A percentile compares a stretch with the other conserved stretches of the same genome.
Evolutionary conservation across 2,797 vertebrate genomes (phyloP).

Genomic region (Myotis planiceps): DNA sequence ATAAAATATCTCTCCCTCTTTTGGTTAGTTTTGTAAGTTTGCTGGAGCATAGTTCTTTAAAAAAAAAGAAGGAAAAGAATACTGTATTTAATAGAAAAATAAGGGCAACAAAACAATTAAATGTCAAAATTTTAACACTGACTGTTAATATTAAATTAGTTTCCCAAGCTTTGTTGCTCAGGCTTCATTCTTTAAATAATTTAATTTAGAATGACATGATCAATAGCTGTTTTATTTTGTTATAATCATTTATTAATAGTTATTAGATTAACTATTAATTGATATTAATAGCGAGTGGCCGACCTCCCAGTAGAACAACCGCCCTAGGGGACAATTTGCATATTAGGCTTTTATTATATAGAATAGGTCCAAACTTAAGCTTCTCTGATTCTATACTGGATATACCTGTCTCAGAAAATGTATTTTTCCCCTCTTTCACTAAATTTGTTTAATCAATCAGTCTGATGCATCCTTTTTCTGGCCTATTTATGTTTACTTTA

Average conservation of each 20-base stretch:
- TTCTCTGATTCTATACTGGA: not conserved
- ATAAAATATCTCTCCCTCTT: not conserved
- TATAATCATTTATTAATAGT: not conserved
- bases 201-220: constrained; percentile 17
- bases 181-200: constrained; percentile 36
- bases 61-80: not conserved
- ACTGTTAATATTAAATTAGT: not conserved
- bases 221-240: not conserved
- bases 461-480: not conserved
- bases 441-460: not conserved
- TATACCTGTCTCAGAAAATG: not conserved
- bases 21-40: not conserved
- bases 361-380: not conserved
- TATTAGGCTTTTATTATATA: too few species aligned
- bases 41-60: not conserved
- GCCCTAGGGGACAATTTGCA: too few species aligned
- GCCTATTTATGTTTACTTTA: not conserved
- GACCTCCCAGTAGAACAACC: too few species aligned
- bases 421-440: not conserved
- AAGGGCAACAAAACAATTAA: not conserved
- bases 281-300: not conserved
- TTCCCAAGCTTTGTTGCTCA: not conserved
- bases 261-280: not conserved
- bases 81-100: not conserved
- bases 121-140: not conserved